Base-by-base conservation (phyloP, 2,888 invertebrate species). In the Tupiocoris notatus region DNA sequence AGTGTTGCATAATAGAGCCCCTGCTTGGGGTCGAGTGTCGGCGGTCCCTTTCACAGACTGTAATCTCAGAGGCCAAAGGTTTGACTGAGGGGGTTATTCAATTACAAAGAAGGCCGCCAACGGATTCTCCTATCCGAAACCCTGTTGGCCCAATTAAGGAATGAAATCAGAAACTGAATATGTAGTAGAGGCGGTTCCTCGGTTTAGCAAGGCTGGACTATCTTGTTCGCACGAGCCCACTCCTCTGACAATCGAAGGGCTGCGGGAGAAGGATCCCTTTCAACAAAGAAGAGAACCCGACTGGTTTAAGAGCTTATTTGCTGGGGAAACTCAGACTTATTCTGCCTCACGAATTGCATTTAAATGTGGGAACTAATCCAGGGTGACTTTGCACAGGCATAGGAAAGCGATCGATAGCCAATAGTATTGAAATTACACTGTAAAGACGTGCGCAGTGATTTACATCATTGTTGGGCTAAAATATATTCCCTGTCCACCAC, bases 141-240 rank as follows among this genome's bases (percentile, higher is more conserved):
- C 39, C 65, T 65, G 20, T n/a, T 63, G 20, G 20, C 22, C 22
- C 70, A 59, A 70, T 70, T 70, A 58, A 59, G 70, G 70, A 59
- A 59, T 59, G 70, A 70, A 70, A 70, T 70, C 70, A 70, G 70
- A 70, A 70, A 25, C 70, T 70, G 70, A 70, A 70, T 70, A 70
- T 70, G 70, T 70, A 70, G 12, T 24, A 59, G 70, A 23, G 6
- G 70, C 39, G 39, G 39, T 3, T 39, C 39, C 39, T 39, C 39
- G 3, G 39, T 39, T 39, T 7, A 39, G 39, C 39, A 39, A 39
- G 39, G 12, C 39, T n/a, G 39, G 39, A 39, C 39, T 39, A 39
- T 39, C 39, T 39, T 12, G 39, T 39, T 39, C 12, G 39, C 39
- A 3, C 39, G 39, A 39, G 3, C 12, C 39, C 12, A 3, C 39